Base-by-base conservation (phyloP, 2,113 vertebrate species). In the Phocoena phocoena region DNA sequence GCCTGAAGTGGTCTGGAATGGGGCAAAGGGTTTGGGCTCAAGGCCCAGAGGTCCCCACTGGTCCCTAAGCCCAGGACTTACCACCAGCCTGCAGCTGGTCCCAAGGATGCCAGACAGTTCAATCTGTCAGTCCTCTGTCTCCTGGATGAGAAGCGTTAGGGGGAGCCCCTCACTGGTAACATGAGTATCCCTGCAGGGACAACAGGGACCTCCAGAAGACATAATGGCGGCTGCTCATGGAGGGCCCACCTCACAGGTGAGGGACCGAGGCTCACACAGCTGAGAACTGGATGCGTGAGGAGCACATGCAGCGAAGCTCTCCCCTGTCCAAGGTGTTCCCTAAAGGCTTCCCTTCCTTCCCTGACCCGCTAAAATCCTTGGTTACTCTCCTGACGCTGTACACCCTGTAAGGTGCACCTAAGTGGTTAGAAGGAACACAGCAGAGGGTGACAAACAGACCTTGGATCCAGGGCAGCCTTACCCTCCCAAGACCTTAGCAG, bases 241-340 rank as follows among this genome's bases (percentile, higher is more conserved):
- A 50, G 44, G 20, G 6, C 3, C 55, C 28, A 1, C 36, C 14
- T 28, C 74, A 67, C 62, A 36, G 70, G 91, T 3, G 65, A 88
- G 85, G 18, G 33, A 4, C 74, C 6, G 1, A 12, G 76, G 41
- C 89, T 94, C 68, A 1, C 58, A 62, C 17, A 13, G 11, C 80
- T 67, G 36, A 8, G 38, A 44, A 25, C 17, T 9, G 7, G 38
- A 55, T 20, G n/a, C 3, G 8, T 21, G 17, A 47, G 36, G 47
- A 4, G 17, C 18, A 13, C 0, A 8, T 4, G 10, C 20, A 23
- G 53, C 4, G 0, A 53, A 60, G 47, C 8, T 53, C 71, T 70
- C 65, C 2, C 13, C 33, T 50, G n/a, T n/a, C 95, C 84, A 38
- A 5, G 28, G 14, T n/a, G 14, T 21, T 50, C 23, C 73, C 55